Conservation (phyloP, 53 echinoderm and acorn worm genomes). For the Holothuria leucospilota region DNA sequence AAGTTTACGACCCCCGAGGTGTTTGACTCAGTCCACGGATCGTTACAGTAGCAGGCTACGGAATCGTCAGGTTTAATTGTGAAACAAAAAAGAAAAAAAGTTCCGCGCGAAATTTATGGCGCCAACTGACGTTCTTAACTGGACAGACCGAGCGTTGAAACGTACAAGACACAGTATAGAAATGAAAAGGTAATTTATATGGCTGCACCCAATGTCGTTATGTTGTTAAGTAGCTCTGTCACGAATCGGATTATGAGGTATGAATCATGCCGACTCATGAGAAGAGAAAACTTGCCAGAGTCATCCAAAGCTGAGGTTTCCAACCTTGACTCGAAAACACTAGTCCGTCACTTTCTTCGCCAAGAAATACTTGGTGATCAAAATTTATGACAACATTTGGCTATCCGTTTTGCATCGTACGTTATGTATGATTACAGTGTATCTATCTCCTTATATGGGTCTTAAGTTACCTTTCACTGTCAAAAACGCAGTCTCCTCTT, state of each 20-base stretch:
- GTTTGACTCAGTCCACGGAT: slow-evolving; percentile 16
- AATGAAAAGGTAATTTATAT: slow-evolving; percentile 12
- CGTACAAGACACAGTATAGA: slow-evolving; percentile 27
- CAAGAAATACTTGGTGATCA: no score
- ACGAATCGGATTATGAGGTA: slow-evolving; percentile 4
- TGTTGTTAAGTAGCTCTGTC: slow-evolving; percentile 36
- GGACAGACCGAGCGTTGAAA: slow-evolving; percentile 5
- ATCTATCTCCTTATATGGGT: no score
- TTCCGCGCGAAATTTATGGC: slow-evolving; percentile 14
- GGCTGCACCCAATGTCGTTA: slow-evolving; percentile 1
- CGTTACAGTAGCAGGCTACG: slow-evolving; percentile 12
- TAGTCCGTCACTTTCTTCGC: no score
- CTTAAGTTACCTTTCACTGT: no score
- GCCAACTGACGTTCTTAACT: slow-evolving; percentile 30
- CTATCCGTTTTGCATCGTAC: no score
- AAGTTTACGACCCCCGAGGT: slow-evolving; percentile 24
- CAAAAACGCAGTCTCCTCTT: no score
- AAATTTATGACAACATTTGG: no score
- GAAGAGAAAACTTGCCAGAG: no score
- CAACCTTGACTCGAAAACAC: no score
- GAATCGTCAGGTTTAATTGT: slow-evolving; percentile 22
- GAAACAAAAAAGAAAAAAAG: slow-evolving; percentile 8
- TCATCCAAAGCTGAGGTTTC: no score
- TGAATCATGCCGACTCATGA: slow-evolving; percentile 7
- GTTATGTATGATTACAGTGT: no score